Evolutionary conservation across 2,888 invertebrate species (phyloP).

Genomic region (Oconnorella tubifera): DNA sequence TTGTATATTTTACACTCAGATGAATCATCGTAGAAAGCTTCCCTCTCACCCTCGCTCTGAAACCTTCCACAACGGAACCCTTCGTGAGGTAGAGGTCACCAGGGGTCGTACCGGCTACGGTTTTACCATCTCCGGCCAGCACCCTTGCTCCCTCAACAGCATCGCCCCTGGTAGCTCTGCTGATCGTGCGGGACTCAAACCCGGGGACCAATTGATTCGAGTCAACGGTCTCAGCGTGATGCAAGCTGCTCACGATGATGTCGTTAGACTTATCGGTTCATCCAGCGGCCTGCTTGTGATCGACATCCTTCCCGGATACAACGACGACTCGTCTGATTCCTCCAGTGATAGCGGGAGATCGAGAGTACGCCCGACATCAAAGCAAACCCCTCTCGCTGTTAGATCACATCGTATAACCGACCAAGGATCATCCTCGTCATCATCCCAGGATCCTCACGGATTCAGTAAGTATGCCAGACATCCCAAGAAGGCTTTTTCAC

Average conservation of each 20-base stretch:
- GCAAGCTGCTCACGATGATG: constrained; percentile 87
- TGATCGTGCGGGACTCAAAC: constrained; percentile 80
- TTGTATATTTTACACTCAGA: too few relatives aligned
- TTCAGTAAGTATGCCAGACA: background rate
- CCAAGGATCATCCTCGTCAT: background rate
- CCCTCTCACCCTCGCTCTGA: too few relatives aligned
- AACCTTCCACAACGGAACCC: too few relatives aligned
- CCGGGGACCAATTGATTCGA: constrained; percentile 86
- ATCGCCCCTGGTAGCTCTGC: constrained; percentile 87
- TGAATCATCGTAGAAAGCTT: too few relatives aligned
- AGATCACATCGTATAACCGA: too few relatives aligned
- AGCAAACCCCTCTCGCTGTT: background rate
- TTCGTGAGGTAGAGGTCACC: constrained; percentile 68
- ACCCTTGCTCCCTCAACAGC: constrained; percentile 89
- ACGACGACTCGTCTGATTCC: background rate
- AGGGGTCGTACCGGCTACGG: constrained; percentile 86
- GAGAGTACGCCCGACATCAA: background rate
- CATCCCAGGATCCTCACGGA: background rate
- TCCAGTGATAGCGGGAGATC: background rate
- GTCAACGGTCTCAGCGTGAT: constrained; percentile 85
- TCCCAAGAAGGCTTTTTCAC: background rate
- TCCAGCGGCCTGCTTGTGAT: constrained; percentile 64
- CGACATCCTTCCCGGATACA: constrained; percentile 33
- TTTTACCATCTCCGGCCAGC: constrained; percentile 95
- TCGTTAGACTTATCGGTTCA: constrained; percentile 82